phyloP scores from a whole-genome alignment of 2,888 invertebrate species.

The Danaus chrysippus region DNA sequence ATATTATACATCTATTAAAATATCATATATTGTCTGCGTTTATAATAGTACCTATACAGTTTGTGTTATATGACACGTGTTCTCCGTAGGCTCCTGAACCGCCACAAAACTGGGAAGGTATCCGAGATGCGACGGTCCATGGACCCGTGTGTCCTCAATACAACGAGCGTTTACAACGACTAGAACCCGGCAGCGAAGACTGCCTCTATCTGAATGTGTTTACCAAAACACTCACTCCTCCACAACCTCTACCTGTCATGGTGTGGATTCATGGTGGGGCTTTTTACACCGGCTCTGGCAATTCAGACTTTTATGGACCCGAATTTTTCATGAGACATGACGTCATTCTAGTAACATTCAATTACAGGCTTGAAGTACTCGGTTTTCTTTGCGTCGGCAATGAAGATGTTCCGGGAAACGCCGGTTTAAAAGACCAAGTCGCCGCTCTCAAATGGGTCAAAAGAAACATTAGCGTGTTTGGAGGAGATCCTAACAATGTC shows the following conservation, averaged over 20 bases:
- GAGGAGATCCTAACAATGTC: slow-evolving; percentile 63
- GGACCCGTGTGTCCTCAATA: slow-evolving; percentile 70
- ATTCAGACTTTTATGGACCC: slow-evolving; percentile 70
- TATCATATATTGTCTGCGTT: too few species aligned
- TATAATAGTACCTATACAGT: too few species aligned
- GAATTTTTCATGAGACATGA: slow-evolving; percentile 68
- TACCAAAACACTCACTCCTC: slow-evolving; percentile 52
- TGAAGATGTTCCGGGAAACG: slow-evolving; percentile 71
- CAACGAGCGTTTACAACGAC: slow-evolving; percentile 69
- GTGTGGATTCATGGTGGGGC: slow-evolving; percentile 75
- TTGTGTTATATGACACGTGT: background rate
- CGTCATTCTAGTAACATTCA: slow-evolving; percentile 67
- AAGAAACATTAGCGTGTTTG: slow-evolving; percentile 61
- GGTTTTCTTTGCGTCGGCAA: slow-evolving; percentile 70
- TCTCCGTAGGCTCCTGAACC: slow-evolving; percentile 63
- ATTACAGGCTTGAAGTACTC: slow-evolving; percentile 71
- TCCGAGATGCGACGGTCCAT: slow-evolving; percentile 59
- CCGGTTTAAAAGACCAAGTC: slow-evolving; percentile 72
- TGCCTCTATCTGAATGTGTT: slow-evolving; percentile 86
- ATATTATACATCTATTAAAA: too few species aligned
- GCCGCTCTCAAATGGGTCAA: slow-evolving; percentile 73
- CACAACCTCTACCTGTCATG: slow-evolving; percentile 56
- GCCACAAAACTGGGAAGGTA: slow-evolving; percentile 60
- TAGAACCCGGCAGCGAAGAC: slow-evolving; percentile 78
- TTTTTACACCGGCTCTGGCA: slow-evolving; percentile 73